Evolutionary conservation across 2,797 vertebrate species (phyloP).

Genomic region (Valencia hispanica): DNA sequence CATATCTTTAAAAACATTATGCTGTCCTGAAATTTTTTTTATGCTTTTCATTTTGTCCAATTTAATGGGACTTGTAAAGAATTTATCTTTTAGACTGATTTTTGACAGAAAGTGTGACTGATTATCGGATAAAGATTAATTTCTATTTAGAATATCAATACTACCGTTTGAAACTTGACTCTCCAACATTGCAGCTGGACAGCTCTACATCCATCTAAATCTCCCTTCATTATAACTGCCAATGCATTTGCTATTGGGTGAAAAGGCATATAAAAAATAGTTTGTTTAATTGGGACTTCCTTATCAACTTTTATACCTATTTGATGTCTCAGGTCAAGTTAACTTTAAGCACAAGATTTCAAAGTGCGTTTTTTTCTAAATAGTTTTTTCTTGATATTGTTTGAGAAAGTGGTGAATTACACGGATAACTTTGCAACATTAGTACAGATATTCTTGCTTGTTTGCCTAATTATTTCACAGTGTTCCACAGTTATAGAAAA

Average conservation of each 20-base stretch:
- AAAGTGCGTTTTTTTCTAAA: background rate
- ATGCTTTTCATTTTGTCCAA: too few species aligned
- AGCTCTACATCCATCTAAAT: background rate
- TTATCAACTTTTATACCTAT: background rate
- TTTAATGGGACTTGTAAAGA: background rate
- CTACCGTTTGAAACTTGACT: background rate
- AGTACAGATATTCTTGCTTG: background rate
- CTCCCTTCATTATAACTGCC: background rate
- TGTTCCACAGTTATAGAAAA: constrained; percentile 1
- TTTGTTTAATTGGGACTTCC: background rate
- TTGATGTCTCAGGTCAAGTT: constrained; percentile 5
- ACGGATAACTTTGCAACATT: background rate
- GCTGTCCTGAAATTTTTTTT: too few species aligned
- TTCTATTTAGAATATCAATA: background rate
- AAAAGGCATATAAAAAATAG: background rate
- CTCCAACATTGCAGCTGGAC: background rate
- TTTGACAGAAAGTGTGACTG: background rate
- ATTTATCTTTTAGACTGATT: background rate
- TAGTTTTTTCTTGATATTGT: background rate
- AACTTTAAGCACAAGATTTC: background rate
- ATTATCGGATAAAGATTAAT: background rate
- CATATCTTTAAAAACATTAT: background rate
- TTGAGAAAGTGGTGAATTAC: background rate
- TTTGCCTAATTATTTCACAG: background rate
- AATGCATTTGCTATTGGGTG: background rate